A percentile compares a stretch with the other conserved stretches of the same genome.
phyloP scores from a whole-genome alignment of 2,113 vertebrate species.

The Cynopterus brachyotis region DNA sequence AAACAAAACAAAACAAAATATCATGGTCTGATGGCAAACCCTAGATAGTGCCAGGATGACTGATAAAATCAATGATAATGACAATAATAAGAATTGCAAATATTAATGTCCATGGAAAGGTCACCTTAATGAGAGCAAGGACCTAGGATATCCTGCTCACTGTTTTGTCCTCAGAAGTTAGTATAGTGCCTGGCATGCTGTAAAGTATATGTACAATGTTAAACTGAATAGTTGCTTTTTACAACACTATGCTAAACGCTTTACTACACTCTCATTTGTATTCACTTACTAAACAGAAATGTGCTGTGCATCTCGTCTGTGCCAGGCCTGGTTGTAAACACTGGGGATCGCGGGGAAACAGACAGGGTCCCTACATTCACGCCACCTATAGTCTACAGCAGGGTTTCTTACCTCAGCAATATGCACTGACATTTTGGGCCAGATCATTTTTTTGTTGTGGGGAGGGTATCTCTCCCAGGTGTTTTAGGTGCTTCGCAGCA shows the following conservation, averaged over 20 bases:
- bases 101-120: neutral
- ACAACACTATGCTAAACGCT: neutral
- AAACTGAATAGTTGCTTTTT: neutral
- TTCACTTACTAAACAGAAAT: neutral
- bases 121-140: neutral
- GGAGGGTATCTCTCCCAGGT: neutral
- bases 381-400: neutral
- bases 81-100: neutral
- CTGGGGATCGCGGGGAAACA: neutral
- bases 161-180: neutral
- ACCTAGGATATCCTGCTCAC: neutral
- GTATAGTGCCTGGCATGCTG: neutral
- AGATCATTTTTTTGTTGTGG: no score
- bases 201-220: neutral
- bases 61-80: neutral
- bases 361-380: neutral
- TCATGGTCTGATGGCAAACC: neutral
- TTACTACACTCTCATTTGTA: neutral
- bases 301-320: neutral
- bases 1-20: slow-evolving; percentile 1
- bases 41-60: neutral
- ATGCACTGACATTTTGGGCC: neutral
- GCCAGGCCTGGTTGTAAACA: neutral
- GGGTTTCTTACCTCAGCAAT: neutral
- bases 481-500: neutral